These are phyloP conservation scores for Tetrax tetrax DNA, from an alignment of 2,113 vertebrate genomes.

Conservation along the genomic window DNA sequence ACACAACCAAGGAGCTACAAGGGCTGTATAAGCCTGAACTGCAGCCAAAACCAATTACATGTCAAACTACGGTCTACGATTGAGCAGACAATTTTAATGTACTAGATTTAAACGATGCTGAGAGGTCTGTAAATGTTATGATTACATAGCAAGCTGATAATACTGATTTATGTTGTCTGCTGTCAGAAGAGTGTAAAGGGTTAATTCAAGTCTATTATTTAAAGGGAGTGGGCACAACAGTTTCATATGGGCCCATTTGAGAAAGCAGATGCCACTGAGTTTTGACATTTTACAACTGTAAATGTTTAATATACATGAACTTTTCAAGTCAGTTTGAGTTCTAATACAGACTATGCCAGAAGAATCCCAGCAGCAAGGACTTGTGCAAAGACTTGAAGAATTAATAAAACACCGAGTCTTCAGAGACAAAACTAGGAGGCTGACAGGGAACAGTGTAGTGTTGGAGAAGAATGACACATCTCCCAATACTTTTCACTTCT, in stretches of 20 bases:
- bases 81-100: slow-evolving; percentile 37
- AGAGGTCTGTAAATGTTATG: slow-evolving; percentile 30
- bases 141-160: slow-evolving; percentile 6
- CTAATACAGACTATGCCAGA: neutral
- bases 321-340: neutral
- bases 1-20: slow-evolving; percentile 7
- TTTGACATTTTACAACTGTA: neutral
- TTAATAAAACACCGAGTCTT: neutral
- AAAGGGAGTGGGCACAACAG: neutral
- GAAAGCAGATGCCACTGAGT: neutral
- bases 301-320: neutral
- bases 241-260: neutral
- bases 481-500: neutral
- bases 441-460: neutral
- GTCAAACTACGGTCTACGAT: neutral
- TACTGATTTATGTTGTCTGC: neutral
- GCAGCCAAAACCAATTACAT: slow-evolving; percentile 49
- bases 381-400: neutral
- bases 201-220: slow-evolving; percentile 9
- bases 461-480: neutral
- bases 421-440: neutral
- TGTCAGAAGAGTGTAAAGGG: neutral
- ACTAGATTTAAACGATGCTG: slow-evolving; percentile 8
- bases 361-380: neutral
- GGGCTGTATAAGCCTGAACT: neutral